A percentile compares a stretch with the other conserved stretches of the same genome.
Evolutionary conservation across 2,888 invertebrate genomes (phyloP).

Genomic region (Mechanitis messenoides): DNA sequence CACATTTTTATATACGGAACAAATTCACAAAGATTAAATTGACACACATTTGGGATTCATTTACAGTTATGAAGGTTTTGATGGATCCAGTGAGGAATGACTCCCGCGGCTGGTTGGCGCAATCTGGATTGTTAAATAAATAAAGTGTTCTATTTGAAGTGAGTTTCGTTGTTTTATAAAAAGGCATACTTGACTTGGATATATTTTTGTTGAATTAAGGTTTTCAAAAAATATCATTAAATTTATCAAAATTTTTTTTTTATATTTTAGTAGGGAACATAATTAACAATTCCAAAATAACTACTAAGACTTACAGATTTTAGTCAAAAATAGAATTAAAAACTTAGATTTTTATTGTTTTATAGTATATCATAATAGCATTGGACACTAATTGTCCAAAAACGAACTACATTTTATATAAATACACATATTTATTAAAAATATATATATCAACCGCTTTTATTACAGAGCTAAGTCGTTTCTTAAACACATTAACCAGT

Average conservation of each 20-base stretch:
- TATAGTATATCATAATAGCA: too few relatives aligned
- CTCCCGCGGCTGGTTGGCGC: not conserved
- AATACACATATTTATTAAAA: too few relatives aligned
- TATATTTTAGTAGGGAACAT: too few relatives aligned
- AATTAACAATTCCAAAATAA: too few relatives aligned
- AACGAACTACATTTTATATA: too few relatives aligned
- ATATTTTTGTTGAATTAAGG: not conserved
- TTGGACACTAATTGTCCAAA: too few relatives aligned
- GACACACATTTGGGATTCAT: conserved; percentile 1
- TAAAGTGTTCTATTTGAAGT: not conserved
- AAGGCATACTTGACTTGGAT: not conserved
- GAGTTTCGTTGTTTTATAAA: not conserved
- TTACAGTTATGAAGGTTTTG: conserved; percentile 2
- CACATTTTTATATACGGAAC: not conserved
- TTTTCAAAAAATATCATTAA: too few relatives aligned
- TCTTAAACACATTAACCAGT: not conserved
- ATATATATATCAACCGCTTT: too few relatives aligned
- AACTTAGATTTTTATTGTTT: too few relatives aligned
- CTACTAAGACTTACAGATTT: too few relatives aligned
- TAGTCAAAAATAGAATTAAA: too few relatives aligned
- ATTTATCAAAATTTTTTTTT: too few relatives aligned
- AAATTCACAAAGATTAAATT: not conserved
- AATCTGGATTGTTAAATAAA: not conserved
- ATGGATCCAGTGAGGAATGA: not conserved
- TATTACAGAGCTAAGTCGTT: not conserved